These are phyloP conservation scores for Enteromius paludinosus DNA, from an alignment of 2,797 vertebrate species.

Conservation along the genomic window DNA sequence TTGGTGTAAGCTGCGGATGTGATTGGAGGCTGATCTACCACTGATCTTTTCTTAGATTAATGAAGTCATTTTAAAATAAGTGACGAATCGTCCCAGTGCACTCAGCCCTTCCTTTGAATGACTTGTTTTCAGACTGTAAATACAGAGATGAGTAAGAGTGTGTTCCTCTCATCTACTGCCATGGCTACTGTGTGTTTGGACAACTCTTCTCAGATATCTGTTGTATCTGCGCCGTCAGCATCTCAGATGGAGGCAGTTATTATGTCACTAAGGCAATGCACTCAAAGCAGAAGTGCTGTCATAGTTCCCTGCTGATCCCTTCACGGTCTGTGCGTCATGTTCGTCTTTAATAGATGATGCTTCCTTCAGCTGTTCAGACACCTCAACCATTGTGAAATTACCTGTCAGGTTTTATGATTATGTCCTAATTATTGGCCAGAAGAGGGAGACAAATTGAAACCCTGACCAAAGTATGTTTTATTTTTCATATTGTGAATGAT, in stretches of 20 bases:
- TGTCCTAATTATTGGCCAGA: slow-evolving; percentile 8
- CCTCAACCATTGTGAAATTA: background rate
- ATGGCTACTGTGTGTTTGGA: slow-evolving; percentile 66
- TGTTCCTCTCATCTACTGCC: slow-evolving; percentile 40
- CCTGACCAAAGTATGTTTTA: background rate
- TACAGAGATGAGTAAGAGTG: slow-evolving; percentile 67
- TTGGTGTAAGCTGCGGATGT: background rate
- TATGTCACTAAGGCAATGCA: slow-evolving; percentile 1
- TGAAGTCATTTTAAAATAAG: slow-evolving; percentile 5
- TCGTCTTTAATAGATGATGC: background rate
- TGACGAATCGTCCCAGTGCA: slow-evolving; percentile 42
- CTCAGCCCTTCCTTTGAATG: slow-evolving; percentile 5
- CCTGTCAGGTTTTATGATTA: background rate
- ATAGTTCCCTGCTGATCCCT: background rate
- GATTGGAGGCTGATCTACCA: background rate
- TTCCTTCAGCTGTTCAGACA: slow-evolving; percentile 1
- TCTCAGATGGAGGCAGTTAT: slow-evolving; percentile 11
- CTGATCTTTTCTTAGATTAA: too few species aligned
- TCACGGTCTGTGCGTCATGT: background rate
- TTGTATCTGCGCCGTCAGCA: background rate
- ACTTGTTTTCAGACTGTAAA: slow-evolving; percentile 65
- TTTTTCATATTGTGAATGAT: background rate
- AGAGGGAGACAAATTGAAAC: slow-evolving; percentile 32
- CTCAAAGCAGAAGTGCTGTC: slow-evolving; percentile 12
- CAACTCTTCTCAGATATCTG: slow-evolving; percentile 63